Conservation (phyloP, 2,797 vertebrate genomes). For the Pelobates cultripes region DNA sequence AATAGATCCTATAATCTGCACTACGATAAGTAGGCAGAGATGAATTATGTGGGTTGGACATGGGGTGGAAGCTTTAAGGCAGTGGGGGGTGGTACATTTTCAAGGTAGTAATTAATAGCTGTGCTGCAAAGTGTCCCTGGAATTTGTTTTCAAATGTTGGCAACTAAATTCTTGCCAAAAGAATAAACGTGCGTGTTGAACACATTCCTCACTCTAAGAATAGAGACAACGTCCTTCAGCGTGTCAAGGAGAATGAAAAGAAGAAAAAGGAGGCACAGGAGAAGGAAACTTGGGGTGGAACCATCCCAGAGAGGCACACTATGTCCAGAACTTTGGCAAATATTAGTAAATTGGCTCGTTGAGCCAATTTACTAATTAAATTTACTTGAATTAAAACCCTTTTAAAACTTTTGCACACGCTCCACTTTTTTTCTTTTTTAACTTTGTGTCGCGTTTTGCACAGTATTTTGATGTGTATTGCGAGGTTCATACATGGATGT, state of each 20-base stretch:
- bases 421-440: no score
- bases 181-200: slow-evolving; percentile 90
- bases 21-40: no score
- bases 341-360: slow-evolving; percentile 88
- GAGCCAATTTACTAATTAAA: slow-evolving; percentile 93
- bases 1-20: no score
- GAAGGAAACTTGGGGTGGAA: slow-evolving; percentile 91
- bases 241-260: slow-evolving; percentile 91
- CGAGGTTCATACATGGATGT: no score
- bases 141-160: slow-evolving; percentile 58
- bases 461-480: no score
- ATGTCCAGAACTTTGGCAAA: slow-evolving; percentile 94
- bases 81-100: no score
- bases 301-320: slow-evolving; percentile 91
- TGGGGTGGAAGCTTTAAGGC: no score
- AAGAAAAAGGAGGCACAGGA: slow-evolving; percentile 92
- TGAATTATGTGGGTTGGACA: no score
- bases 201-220: slow-evolving; percentile 77
- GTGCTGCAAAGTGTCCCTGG: no score
- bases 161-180: slow-evolving; percentile 78
- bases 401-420: no score
- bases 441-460: no score
- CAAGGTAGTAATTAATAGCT: no score
- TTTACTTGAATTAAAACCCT: slow-evolving; percentile 43
- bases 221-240: slow-evolving; percentile 96